Evolutionary conservation across 2,888 invertebrate species (phyloP).

Genomic region (Argynnis bischoffii): DNA sequence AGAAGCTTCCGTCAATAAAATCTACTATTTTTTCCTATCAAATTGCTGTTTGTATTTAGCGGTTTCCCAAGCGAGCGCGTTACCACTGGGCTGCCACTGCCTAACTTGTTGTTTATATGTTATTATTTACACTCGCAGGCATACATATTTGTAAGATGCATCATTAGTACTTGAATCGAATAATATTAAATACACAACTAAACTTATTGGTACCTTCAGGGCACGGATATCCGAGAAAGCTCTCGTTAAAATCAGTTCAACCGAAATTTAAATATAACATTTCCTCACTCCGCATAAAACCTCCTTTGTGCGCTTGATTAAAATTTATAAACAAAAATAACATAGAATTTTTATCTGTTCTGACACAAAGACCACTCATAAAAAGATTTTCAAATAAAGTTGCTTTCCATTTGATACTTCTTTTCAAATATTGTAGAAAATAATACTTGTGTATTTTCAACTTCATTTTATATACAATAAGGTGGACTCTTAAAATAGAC

Average conservation of each 20-base stretch:
- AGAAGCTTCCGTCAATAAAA: too few relatives aligned
- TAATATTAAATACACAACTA: not conserved
- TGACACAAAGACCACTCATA: not conserved
- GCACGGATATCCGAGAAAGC: not conserved
- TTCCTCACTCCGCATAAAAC: conserved; percentile 1
- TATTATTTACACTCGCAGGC: too few relatives aligned
- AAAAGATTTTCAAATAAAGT: not conserved
- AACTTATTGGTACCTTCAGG: not conserved
- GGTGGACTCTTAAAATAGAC: not conserved
- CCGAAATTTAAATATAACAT: conserved; percentile 8
- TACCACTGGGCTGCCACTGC: too few relatives aligned
- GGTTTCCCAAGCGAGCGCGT: too few relatives aligned
- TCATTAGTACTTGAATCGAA: not conserved
- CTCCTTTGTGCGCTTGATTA: not conserved
- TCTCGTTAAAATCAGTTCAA: conserved; percentile 6
- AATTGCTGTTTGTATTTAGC: too few relatives aligned
- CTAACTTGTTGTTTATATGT: too few relatives aligned
- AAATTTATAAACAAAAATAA: not conserved
- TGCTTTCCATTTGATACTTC: too few relatives aligned
- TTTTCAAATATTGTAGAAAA: too few relatives aligned
- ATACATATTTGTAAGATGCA: too few relatives aligned
- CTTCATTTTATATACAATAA: too few relatives aligned
- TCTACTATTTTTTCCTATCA: too few relatives aligned
- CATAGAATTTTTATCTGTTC: not conserved
- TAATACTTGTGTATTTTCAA: too few relatives aligned